These are phyloP conservation scores for Chloroceryle aenea DNA, from an alignment of 2,113 vertebrate genomes.

Conservation along the genomic window DNA sequence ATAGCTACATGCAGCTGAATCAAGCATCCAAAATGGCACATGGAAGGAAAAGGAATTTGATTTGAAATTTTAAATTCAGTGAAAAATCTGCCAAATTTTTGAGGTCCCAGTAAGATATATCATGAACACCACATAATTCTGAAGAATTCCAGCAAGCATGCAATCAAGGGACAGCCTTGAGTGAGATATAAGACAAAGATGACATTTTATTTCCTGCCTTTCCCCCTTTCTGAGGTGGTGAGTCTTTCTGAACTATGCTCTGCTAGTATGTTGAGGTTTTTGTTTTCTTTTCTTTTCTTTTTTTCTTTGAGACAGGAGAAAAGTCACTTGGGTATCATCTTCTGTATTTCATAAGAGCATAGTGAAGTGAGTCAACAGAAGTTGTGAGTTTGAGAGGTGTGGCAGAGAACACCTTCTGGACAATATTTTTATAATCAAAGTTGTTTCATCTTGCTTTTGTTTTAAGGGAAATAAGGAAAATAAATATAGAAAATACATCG, in stretches of 20 bases:
- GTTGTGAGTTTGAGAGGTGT: not conserved
- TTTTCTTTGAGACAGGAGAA: not conserved
- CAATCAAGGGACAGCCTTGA: not conserved
- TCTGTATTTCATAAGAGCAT: not conserved
- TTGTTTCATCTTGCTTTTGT: not conserved
- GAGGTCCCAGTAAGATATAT: not conserved
- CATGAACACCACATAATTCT: not conserved
- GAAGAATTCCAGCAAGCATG: not conserved
- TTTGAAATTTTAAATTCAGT: not conserved
- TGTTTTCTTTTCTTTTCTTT: not conserved
- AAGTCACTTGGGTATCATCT: not conserved
- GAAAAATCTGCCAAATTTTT: not conserved
- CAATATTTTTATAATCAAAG: not conserved
- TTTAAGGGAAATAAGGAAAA: not conserved
- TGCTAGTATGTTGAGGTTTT: too few relatives aligned
- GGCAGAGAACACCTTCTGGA: not conserved
- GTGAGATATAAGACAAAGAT: not conserved
- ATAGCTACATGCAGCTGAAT: not conserved
- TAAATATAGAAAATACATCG: too few relatives aligned
- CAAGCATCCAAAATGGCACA: not conserved
- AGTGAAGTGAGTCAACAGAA: not conserved
- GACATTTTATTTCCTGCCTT: not conserved
- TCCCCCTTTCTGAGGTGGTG: not conserved
- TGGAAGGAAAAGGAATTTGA: not conserved
- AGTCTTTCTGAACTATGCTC: not conserved